These are phyloP conservation scores for Apotomis capreana DNA, from an alignment of 2,888 invertebrate genomes.

Conservation along the genomic window DNA sequence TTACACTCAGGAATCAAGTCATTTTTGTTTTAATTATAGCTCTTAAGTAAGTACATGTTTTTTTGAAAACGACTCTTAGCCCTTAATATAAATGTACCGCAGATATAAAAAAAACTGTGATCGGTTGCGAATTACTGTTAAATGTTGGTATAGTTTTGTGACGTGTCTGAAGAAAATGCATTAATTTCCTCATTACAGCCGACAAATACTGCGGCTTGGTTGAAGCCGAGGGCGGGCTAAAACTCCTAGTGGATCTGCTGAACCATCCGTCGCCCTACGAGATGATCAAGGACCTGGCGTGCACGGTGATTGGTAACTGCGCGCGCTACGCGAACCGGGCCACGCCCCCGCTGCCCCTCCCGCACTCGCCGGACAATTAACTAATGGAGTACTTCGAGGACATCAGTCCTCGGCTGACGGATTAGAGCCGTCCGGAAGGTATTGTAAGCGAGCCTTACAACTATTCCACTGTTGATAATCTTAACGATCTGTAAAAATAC, in stretches of 20 bases:
- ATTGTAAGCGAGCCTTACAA: not conserved
- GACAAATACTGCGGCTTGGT: constrained; percentile 96
- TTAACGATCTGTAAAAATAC: not conserved
- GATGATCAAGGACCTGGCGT: constrained; percentile 87
- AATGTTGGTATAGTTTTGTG: no score
- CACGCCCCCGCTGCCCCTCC: constrained; percentile 44
- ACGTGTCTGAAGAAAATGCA: not conserved
- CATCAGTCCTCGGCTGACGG: constrained; percentile 58
- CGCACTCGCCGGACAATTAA: constrained; percentile 59
- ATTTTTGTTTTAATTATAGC: no score
- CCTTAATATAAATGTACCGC: no score
- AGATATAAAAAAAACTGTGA: no score
- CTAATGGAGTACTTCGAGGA: constrained; percentile 69
- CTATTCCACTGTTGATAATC: no score
- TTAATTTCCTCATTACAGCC: constrained; percentile 83
- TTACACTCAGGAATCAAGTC: no score
- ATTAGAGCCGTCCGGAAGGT: constrained; percentile 49
- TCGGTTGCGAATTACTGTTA: no score
- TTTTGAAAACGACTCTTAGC: no score
- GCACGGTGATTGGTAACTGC: constrained; percentile 87
- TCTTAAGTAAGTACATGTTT: no score
- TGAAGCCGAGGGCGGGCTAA: constrained; percentile 92
- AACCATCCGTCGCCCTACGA: constrained; percentile 85
- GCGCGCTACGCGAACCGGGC: constrained; percentile 52
- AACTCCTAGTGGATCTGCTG: constrained; percentile 87